phyloP scores from a whole-genome alignment of 30 jellyfish, hydroid and myxozoan species.

The Rhopilema esculentum region DNA sequence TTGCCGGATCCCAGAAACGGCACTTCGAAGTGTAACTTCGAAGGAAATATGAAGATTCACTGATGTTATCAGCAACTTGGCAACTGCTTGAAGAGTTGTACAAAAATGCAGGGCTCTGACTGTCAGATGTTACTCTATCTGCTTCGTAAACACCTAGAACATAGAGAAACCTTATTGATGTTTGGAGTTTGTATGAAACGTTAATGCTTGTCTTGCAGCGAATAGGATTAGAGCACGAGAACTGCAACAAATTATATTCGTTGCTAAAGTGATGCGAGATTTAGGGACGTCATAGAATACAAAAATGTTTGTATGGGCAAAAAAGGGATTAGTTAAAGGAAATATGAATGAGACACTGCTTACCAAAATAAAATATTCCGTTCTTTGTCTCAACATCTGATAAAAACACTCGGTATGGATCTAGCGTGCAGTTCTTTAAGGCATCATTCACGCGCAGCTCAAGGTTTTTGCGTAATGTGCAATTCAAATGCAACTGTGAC shows the following conservation, averaged over 20 bases:
- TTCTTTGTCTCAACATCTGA: conserved; percentile 40
- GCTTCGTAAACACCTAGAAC: conserved; percentile 29
- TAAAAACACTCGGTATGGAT: conserved; percentile 44
- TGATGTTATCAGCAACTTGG: conserved; percentile 36
- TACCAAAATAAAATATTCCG: conserved; percentile 41
- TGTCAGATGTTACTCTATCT: neutral
- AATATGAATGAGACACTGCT: neutral
- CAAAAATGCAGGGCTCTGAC: conserved; percentile 5
- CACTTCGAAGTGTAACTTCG: conserved; percentile 62
- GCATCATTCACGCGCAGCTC: conserved; percentile 19
- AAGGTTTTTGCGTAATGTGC: conserved; percentile 11
- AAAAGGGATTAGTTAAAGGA: no score
- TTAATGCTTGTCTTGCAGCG: no score
- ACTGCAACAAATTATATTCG: no score
- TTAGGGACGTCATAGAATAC: no score
- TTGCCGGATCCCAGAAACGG: conserved; percentile 45
- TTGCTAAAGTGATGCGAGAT: no score
- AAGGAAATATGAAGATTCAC: conserved; percentile 40
- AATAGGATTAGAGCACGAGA: no score
- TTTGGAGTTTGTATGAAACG: no score
- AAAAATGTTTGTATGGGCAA: no score
- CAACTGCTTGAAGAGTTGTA: conserved; percentile 36
- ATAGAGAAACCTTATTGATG: no score
- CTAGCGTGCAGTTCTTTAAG: neutral
- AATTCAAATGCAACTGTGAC: conserved; percentile 7